Base-by-base conservation (phyloP, 2,797 vertebrate genomes). In the Mallotus villosus region DNA sequence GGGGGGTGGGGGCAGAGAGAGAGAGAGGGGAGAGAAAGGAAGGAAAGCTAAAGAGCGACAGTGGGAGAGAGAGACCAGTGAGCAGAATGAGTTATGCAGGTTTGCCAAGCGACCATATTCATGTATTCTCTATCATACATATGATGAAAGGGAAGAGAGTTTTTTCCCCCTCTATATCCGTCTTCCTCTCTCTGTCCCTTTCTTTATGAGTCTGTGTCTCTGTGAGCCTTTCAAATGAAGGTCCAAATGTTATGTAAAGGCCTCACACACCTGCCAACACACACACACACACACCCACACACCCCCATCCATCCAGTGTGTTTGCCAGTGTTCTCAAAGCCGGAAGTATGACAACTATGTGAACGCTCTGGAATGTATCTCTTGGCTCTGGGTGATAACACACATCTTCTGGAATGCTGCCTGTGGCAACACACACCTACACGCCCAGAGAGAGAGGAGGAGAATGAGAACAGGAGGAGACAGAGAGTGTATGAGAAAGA, bases 41-140 rank as follows among this genome's bases (percentile, higher is more conserved):
- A 53, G 64, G 66, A 37, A 34, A 21, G 29, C 5, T 22, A 57
- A 51, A 25, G 69, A 9, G 22, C 9, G 8, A 63, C 6, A 63
- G 61, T n/a, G 29, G 27, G 29, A 34, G 24, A 1, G 3, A 32
- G 27, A 22, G n/a, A 12, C 17, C 71, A 82, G 86, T 82, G 85
- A 85, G 81, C 80, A 76, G 87, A 85, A 87, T 88, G 84, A 87
- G 61, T 88, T 85, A 88, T 87, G 81, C 80, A 77, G 73, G 77
- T 78, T 12, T 84, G 74, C 78, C 78, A 76, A 79, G 24, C 73
- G 62, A 79, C 77, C 71, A 27, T 6, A 25, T 34, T 63, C 65
- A 67, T 67, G 51, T 53, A 66, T 66, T 66, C 63, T 24, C 21
- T 66, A 49, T 66, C 63, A 66, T 14, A 67, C 21, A 6, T 53